Conservation (phyloP, 2,888 invertebrate species). For the Acanthosepion esculentum region DNA sequence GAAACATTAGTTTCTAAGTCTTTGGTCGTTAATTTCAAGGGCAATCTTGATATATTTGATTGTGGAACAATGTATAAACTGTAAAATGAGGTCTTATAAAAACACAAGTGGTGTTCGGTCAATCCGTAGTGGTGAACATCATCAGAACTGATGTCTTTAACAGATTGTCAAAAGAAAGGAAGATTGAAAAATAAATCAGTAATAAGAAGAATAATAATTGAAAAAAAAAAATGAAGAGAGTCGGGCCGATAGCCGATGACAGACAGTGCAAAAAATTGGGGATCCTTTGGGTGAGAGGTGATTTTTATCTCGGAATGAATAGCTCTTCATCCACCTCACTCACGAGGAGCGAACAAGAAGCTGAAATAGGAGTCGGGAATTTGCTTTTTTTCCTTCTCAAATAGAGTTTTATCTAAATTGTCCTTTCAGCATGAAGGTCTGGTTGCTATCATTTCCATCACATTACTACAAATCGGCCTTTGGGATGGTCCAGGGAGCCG, state of each 20-base stretch:
- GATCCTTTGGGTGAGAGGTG: neutral
- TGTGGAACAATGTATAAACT: too few relatives aligned
- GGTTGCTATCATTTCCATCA: slow-evolving; percentile 17
- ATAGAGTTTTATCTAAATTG: neutral
- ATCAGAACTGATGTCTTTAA: neutral
- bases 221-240: neutral
- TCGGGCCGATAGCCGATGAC: neutral
- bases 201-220: neutral
- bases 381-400: neutral
- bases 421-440: slow-evolving; percentile 1
- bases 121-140: neutral
- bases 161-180: neutral
- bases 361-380: neutral
- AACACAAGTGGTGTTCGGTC: neutral
- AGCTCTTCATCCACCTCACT: neutral
- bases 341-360: neutral
- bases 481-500: neutral
- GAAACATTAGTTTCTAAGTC: too few relatives aligned
- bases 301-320: neutral
- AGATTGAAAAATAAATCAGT: neutral
- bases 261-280: neutral
- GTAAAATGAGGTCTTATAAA: neutral
- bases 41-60: too few relatives aligned
- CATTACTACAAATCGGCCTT: neutral
- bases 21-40: neutral